phyloP scores from a whole-genome alignment of 2,797 vertebrate species.

The Microhierax caerulescens region DNA sequence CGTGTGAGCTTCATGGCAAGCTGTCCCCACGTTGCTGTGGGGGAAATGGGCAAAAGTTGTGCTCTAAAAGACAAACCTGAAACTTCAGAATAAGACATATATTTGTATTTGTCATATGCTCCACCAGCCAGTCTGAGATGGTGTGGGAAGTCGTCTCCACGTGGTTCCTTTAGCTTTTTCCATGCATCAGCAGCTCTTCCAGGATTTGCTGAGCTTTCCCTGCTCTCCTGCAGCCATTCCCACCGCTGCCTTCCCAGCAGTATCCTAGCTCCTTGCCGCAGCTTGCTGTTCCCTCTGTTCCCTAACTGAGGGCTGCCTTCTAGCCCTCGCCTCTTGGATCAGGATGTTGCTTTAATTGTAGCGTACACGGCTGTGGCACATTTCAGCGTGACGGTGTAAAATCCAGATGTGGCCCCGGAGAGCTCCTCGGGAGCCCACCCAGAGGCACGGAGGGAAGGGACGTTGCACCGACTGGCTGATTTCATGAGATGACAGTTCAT shows the following conservation, averaged over 20 bases:
- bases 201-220: constrained; percentile 17
- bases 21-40: neutral
- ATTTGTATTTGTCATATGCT: fast-evolving
- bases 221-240: neutral
- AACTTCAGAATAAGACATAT: neutral
- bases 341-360: neutral
- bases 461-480: neutral
- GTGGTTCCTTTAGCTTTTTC: neutral
- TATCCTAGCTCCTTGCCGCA: neutral
- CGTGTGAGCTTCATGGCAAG: fast-evolving
- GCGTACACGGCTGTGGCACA: neutral
- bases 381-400: neutral
- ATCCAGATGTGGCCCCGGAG: neutral
- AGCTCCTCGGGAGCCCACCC: neutral
- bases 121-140: neutral
- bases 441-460: neutral
- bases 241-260: neutral
- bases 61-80: neutral
- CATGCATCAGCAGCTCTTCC: neutral
- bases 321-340: neutral
- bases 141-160: neutral
- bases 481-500: neutral
- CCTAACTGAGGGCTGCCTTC: neutral
- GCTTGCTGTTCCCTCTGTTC: neutral
- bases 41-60: neutral